Percentiles rank a stretch among this genome's conserved stretches.
phyloP scores from a whole-genome alignment of 2,113 vertebrate genomes.

The Eudyptes chrysolophus region DNA sequence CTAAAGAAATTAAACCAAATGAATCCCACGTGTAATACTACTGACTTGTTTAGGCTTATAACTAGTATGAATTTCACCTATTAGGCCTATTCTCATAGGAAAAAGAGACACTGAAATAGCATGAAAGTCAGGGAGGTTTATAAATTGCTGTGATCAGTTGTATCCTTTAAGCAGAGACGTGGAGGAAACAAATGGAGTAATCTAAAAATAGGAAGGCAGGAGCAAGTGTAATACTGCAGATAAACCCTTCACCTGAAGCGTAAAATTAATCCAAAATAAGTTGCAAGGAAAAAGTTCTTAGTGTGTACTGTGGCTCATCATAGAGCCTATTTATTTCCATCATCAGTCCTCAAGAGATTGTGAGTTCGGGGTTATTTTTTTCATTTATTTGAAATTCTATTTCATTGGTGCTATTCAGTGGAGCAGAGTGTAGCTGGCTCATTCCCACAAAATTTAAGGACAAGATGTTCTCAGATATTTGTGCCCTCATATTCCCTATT shows the following conservation, averaged over 20 bases:
- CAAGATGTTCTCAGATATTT: neutral
- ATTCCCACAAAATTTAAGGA: neutral
- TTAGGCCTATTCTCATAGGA: neutral
- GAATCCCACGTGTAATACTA: neutral
- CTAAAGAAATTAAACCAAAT: slow-evolving; percentile 24
- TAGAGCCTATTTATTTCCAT: neutral
- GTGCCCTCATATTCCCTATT: neutral
- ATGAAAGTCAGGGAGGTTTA: neutral
- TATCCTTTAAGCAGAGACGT: neutral
- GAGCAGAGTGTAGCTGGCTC: neutral
- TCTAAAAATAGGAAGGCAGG: neutral
- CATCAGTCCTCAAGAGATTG: neutral
- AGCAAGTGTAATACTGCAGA: neutral
- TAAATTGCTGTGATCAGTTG: neutral
- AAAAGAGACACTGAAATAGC: neutral
- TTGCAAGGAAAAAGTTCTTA: neutral
- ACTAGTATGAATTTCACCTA: neutral
- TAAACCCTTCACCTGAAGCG: neutral
- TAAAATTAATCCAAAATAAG: neutral
- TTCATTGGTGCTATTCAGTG: neutral
- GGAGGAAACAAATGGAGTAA: neutral
- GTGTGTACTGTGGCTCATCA: neutral
- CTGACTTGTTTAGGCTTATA: slow-evolving; percentile 24
- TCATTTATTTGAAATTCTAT: neutral
- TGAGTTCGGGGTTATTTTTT: neutral